phyloP scores from a whole-genome alignment of 2,797 vertebrate genomes.

The Cetoscarus ocellatus region DNA sequence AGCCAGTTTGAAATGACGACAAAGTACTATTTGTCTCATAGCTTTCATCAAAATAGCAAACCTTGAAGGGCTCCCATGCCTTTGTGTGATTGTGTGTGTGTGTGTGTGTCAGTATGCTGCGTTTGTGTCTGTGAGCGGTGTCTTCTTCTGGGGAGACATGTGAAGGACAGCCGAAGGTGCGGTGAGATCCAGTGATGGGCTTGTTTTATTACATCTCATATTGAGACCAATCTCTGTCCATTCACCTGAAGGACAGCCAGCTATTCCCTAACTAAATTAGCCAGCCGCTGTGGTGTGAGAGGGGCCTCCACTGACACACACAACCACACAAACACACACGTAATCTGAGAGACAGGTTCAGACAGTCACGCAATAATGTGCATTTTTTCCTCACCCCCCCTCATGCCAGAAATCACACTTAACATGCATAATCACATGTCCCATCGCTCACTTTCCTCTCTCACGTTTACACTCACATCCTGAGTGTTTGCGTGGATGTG shows the following conservation, averaged over 20 bases:
- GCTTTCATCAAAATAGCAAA: conserved; percentile 18
- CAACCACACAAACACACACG: conserved; percentile 13
- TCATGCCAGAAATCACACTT: conserved; percentile 41
- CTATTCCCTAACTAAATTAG: conserved; percentile 85
- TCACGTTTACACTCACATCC: conserved; percentile 17
- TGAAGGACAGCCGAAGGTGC: conserved; percentile 82
- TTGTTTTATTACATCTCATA: conserved; percentile 87
- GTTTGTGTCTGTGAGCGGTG: conserved; percentile 31
- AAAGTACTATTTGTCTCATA: conserved; percentile 13
- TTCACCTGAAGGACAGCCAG: conserved; percentile 84
- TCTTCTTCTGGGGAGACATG: conserved; percentile 60
- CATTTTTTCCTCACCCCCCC: conserved; percentile 8
- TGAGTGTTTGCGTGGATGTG: conserved; percentile 29
- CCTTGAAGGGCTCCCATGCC: background rate
- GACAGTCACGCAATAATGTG: conserved; percentile 50
- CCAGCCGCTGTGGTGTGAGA: conserved; percentile 67
- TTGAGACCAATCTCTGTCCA: conserved; percentile 83
- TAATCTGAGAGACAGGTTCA: conserved; percentile 38
- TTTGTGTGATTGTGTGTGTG: conserved; percentile 15
- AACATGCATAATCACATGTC: conserved; percentile 41
- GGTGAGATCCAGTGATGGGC: conserved; percentile 72
- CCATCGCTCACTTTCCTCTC: conserved; percentile 22
- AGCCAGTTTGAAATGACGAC: conserved; percentile 9
- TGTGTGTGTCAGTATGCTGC: conserved; percentile 27
- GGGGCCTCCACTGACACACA: conserved; percentile 54